Base-by-base conservation (phyloP, 64 coral and sea anemone genomes). In the Acropora yongei region DNA sequence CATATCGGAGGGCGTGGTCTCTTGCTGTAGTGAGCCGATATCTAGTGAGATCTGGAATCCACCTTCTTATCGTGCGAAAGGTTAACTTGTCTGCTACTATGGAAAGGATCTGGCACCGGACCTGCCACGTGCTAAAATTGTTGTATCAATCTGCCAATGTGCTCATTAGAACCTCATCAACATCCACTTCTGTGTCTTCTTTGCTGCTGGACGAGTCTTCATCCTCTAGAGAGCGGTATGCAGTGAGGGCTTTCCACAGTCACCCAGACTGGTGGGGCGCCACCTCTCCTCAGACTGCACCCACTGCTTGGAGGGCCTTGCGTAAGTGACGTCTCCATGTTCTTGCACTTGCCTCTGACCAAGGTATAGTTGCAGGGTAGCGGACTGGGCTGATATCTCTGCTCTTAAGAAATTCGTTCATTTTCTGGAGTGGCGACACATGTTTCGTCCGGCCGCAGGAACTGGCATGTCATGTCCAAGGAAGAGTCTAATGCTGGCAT, bases 331-430 rank as follows among this genome's bases (percentile, higher is more conserved):
- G 68, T 88, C 94, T 80, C 57, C 51, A 57, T 5, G 84, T 95
- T 55, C 94, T 76, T 39, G 49, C 76, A 8, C 63, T 87, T 46
- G 94, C 89, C 44, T 49, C 45, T 51, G 47, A 49, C 89, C 94
- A 95, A 76, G 76, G 94, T 10, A 82, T 44, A 20, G 72, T 83
- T 16, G 92, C 44, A 17, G 73, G 49, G 67, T 91, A 53, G 5
- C 78, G 75, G 57, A 95, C 66, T 81, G 94, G 94, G 77, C 94
- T 95, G 57, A 95, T 17, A 69, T 90, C 88, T 78, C 45, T 80
- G 63, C 57, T 72, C 9, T 90, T 80, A 30, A 30, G 30, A 30
- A 30, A 30, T 30, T 30, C 76, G 61, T 90, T 90, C 77, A 72
- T 43, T 67, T 90, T 89, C 39, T 53, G 51, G 17, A 78, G 73